Evolutionary conservation across 2,797 vertebrate species (phyloP), one percentile per base, ranked within the genome.

Genomic region (Eleutherodactylus coqui): DNA sequence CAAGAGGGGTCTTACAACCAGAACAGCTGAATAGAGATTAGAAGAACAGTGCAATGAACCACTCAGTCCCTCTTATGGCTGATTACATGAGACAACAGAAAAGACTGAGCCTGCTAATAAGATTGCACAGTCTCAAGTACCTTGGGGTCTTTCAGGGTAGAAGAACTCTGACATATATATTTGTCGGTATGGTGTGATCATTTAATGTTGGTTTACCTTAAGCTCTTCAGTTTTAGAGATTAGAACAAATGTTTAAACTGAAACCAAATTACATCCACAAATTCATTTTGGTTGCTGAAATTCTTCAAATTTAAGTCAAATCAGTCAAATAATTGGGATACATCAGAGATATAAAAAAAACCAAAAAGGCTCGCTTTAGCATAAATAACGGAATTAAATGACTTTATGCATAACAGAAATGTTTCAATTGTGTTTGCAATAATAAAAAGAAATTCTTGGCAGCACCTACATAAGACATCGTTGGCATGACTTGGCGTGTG

Each of bases 41-140:
- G 49, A 77, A 34, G 45, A 77, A 21, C 47, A 55, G 47, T 36
- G 49, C 49, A 55, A 43, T 55, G 32, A 53, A 77, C 17, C 32
- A 55, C 51, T 53, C 49, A 77, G n/a, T 55, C 47, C 17, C 32
- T 77, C 19, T 77, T 77, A 64, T 19, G 27, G 21, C 19, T 77
- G 75, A 77, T 77, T 53, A 38, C 32, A 55, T 75, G 29, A 16
- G 13, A 49, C 43, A 53, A 29, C 60, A 64, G 60, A 64, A 64
- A 32, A 13, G 1, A 5, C 29, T 64, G 16, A 14, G 60, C 60
- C 34, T 64, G 60, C 29, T 64, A 64, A 64, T 64, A 64, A 32
- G 60, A 32, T 32, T 64, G 27, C 60, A 16, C 29, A 64, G 11
- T n/a, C n/a, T 55, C 29, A 34, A 34, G 21, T 55, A 55, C n/a